Evolutionary conservation across 2,113 vertebrate genomes (phyloP), one percentile per base, ranked within the genome.

Genomic region (Brachirus orientalis): DNA sequence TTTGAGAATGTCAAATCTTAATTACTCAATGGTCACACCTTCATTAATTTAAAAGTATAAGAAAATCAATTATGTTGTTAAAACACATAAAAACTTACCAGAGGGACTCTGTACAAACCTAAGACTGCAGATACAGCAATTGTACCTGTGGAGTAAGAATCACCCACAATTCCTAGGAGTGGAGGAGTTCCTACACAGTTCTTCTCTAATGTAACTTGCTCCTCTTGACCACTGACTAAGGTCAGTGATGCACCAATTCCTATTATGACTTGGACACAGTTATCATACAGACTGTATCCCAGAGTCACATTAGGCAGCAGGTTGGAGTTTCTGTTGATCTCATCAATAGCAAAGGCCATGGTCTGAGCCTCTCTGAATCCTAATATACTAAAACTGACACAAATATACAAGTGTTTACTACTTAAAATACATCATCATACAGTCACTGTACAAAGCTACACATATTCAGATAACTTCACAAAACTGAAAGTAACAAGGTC

Each of bases 41-140:
- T n/a, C n/a, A n/a, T n/a, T n/a, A 4, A 3, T 4, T 28, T 28
- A 28, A 28, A 28, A 4, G 6, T 28, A n/a, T n/a, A n/a, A n/a
- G 28, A 28, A 28, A 28, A 4, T 3, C 3, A 28, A 28, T 28
- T 6, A 28, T 43, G 40, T 12, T 13, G 12, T 43, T 11, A 4
- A 13, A 43, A 5, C 2, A 43, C 40, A 13, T 5, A 33, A 44
- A 20, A 63, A 54, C 83, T 59, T 87, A 91, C 91, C 86, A 89
- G 75, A 10, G 91, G 91, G 6, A 92, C 56, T 41, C 68, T 73
- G 63, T 87, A 92, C 54, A 89, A 68, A 16, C 90, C 86, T 66
- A 90, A 61, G 5, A 90, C 83, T 66, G 72, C 64, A 16, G 90
- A 89, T 20, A 89, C 86, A 35, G 89, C 84, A 45, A 92, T 90